Evolutionary conservation across 2,888 invertebrate species (phyloP).

Genomic region (Troilus luridus): DNA sequence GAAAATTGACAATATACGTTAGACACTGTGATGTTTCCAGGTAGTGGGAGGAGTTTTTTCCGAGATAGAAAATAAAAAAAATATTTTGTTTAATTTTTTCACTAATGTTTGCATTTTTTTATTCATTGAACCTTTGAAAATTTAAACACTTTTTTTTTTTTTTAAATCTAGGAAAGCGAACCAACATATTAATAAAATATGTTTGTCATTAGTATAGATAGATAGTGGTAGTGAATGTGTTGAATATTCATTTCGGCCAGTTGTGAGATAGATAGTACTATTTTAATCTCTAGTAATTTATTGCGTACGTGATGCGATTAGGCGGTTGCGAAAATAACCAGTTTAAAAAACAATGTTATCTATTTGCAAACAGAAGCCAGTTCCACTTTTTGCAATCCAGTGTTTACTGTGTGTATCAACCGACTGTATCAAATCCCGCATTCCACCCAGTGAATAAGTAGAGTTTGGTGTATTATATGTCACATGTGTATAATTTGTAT

Average conservation of each 20-base stretch:
- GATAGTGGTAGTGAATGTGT: not conserved
- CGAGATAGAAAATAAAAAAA: too few relatives aligned
- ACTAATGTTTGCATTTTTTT: too few relatives aligned
- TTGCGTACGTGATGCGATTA: not conserved
- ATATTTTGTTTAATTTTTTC: too few relatives aligned
- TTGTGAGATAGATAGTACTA: not conserved
- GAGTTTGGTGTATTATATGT: not conserved
- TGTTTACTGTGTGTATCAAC: not conserved
- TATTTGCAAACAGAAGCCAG: not conserved
- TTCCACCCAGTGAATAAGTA: not conserved
- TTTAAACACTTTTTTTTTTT: too few relatives aligned
- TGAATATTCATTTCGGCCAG: not conserved
- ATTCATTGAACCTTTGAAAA: too few relatives aligned
- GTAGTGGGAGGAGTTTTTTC: too few relatives aligned
- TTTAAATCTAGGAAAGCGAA: too few relatives aligned
- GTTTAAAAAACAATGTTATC: constrained; percentile 19
- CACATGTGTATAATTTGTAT: not conserved
- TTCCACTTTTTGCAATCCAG: not conserved
- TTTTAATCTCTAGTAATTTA: not conserved
- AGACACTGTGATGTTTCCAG: too few relatives aligned
- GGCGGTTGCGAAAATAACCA: not conserved
- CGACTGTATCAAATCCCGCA: not conserved
- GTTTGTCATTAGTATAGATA: not conserved
- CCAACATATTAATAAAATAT: too few relatives aligned
- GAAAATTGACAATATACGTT: too few relatives aligned